A percentile compares a stretch with the other conserved stretches of the same genome.
phyloP scores from a whole-genome alignment of 2,888 invertebrate species.

The Harpagoxenus sublaevis region DNA sequence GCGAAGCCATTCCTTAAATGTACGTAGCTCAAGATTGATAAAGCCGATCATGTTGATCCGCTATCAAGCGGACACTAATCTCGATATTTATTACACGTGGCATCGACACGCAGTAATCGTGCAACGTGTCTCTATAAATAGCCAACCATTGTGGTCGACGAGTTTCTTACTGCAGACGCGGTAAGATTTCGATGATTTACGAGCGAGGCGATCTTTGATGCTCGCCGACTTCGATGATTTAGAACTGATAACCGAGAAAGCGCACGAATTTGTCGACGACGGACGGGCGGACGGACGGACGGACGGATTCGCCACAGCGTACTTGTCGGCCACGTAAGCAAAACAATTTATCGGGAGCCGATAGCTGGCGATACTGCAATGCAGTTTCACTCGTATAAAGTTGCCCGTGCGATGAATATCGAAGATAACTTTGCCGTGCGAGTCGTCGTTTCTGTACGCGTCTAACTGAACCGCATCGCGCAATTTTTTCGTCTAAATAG shows the following conservation, averaged over 20 bases:
- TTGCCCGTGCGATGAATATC: slow-evolving; percentile 57
- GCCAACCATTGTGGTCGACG: background rate
- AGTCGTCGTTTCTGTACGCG: slow-evolving; percentile 60
- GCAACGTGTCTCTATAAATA: slow-evolving; percentile 21
- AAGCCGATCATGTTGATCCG: slow-evolving; percentile 29
- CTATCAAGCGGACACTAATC: slow-evolving; percentile 30
- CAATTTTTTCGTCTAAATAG: background rate
- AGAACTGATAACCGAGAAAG: slow-evolving; percentile 56
- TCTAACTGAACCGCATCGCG: slow-evolving; percentile 22
- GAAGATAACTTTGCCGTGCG: slow-evolving; percentile 66
- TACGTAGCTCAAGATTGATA: slow-evolving; percentile 30
- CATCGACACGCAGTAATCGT: slow-evolving; percentile 12
- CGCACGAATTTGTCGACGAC: slow-evolving; percentile 73
- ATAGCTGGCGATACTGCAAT: slow-evolving; percentile 64
- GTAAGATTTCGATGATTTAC: slow-evolving; percentile 45
- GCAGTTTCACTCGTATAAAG: slow-evolving; percentile 68
- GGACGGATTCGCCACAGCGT: slow-evolving; percentile 16
- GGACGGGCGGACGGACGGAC: slow-evolving; percentile 61
- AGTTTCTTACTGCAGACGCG: background rate
- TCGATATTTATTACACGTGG: slow-evolving; percentile 5
- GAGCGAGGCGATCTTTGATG: slow-evolving; percentile 35
- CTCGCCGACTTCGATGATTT: slow-evolving; percentile 63
- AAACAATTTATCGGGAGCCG: slow-evolving; percentile 74
- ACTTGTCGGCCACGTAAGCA: slow-evolving; percentile 49
- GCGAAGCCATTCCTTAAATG: slow-evolving; percentile 8